Evolutionary conservation across 2,113 vertebrate species (phyloP).

Genomic region (Ginglymostoma cirratum): DNA sequence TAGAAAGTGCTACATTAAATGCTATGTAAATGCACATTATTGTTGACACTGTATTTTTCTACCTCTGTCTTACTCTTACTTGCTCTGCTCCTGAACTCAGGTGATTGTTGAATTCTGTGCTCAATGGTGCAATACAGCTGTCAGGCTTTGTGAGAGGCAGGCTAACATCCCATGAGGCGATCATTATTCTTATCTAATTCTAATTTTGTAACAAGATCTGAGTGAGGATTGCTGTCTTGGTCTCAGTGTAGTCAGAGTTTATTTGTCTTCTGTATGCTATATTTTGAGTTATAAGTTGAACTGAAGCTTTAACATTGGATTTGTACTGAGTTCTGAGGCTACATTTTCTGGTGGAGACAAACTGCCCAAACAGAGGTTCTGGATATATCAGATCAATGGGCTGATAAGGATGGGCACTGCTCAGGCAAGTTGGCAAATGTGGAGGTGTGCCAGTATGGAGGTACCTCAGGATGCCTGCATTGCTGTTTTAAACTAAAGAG

Average conservation of each 20-base stretch:
- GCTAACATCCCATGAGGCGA: conserved; percentile 77
- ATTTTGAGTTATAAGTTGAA: conserved; percentile 40
- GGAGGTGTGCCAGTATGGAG: background rate
- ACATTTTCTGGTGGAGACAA: background rate
- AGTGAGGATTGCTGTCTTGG: conserved; percentile 58
- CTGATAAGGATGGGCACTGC: background rate
- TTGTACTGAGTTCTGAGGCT: background rate
- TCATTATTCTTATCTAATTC: conserved; percentile 89
- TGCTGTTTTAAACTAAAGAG: background rate
- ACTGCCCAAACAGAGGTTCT: background rate
- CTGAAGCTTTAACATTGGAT: conserved; percentile 44
- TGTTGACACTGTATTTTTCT: background rate
- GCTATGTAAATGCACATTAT: background rate
- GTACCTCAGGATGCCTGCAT: background rate
- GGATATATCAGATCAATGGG: too few relatives aligned
- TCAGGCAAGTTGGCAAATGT: background rate
- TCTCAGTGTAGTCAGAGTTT: conserved; percentile 60
- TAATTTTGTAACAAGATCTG: conserved; percentile 81
- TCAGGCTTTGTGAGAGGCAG: conserved; percentile 76
- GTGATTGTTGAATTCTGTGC: conserved; percentile 56
- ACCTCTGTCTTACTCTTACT: background rate
- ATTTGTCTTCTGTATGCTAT: conserved; percentile 65
- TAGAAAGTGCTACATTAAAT: background rate
- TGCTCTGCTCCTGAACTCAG: conserved; percentile 42
- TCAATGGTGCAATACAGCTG: conserved; percentile 64